These are phyloP conservation scores for Diarsia rubi DNA, from an alignment of 2,888 invertebrate species.

Conservation along the genomic window DNA sequence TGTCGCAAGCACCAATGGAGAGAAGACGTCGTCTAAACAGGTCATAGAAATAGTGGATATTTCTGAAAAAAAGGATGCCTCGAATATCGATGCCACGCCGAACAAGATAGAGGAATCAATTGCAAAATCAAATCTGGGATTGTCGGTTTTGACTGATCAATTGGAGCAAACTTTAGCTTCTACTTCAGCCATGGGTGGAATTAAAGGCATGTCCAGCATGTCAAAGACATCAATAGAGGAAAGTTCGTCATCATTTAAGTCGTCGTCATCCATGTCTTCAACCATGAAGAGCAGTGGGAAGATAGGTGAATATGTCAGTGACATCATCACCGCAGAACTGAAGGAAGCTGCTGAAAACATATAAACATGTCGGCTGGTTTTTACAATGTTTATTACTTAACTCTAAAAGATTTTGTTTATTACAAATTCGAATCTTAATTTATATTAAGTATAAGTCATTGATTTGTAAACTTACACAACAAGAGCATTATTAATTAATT, in stretches of 20 bases:
- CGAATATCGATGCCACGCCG: constrained; percentile 22
- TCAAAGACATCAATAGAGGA: constrained; percentile 59
- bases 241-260: constrained; percentile 67
- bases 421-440: constrained; percentile 55
- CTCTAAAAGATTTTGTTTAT: constrained; percentile 60
- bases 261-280: constrained; percentile 69
- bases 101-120: constrained; percentile 56
- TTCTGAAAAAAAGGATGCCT: constrained; percentile 34
- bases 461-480: constrained; percentile 53
- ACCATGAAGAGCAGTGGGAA: constrained; percentile 69
- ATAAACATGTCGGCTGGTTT: constrained; percentile 59
- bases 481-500: constrained; percentile 24
- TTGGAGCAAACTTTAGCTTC: constrained; percentile 53
- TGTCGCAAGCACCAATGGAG: constrained; percentile 55
- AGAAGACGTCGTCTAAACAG: constrained; percentile 55
- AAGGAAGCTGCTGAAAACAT: constrained; percentile 76
- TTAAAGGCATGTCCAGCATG: constrained; percentile 50
- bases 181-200: constrained; percentile 58
- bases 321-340: constrained; percentile 72
- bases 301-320: constrained; percentile 65
- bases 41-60: constrained; percentile 51
- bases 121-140: constrained; percentile 56
- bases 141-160: constrained; percentile 62
- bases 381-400: constrained; percentile 69
- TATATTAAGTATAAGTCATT: constrained; percentile 40